Conservation (phyloP, 1,140 invertebrate species). For the Tyrophagus putrescentiae region DNA sequence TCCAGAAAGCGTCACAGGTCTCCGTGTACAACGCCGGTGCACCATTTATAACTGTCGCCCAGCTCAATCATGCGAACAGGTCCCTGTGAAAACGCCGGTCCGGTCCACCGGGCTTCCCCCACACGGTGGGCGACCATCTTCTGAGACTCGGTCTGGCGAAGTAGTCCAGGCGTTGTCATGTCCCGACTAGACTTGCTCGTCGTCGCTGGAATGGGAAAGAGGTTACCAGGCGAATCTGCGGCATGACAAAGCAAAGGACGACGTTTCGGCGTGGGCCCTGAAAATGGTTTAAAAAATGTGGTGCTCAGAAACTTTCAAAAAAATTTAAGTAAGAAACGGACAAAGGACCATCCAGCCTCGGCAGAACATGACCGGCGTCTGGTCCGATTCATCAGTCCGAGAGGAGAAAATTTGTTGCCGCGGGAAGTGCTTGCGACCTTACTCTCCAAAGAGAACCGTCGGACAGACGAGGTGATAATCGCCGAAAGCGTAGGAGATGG, state of each 20-base stretch:
- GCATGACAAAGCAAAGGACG: conserved; percentile 66
- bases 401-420: not conserved
- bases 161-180: conserved; percentile 24
- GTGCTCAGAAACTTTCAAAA: too few relatives aligned
- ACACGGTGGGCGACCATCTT: not conserved
- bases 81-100: too few relatives aligned
- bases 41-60: not conserved
- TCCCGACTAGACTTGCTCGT: conserved; percentile 24
- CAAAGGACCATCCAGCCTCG: conserved; percentile 73
- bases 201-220: too few relatives aligned
- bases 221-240: too few relatives aligned
- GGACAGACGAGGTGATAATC: conserved; percentile 19
- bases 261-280: conserved; percentile 94
- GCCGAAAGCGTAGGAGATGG: conserved; percentile 5
- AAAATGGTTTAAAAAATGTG: too few relatives aligned
- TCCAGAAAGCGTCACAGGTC: not conserved
- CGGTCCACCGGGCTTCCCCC: not conserved
- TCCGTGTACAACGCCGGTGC: not conserved
- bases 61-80: not conserved
- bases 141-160: conserved; percentile 23
- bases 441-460: conserved; percentile 3
- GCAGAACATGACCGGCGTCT: conserved; percentile 30
- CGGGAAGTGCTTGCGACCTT: not conserved
- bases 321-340: too few relatives aligned
- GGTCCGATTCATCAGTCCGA: not conserved